A percentile compares a stretch with the other conserved stretches of the same genome.
Evolutionary conservation across 2,113 vertebrate species (phyloP).

Genomic region (Amphilophus citrinellus): DNA sequence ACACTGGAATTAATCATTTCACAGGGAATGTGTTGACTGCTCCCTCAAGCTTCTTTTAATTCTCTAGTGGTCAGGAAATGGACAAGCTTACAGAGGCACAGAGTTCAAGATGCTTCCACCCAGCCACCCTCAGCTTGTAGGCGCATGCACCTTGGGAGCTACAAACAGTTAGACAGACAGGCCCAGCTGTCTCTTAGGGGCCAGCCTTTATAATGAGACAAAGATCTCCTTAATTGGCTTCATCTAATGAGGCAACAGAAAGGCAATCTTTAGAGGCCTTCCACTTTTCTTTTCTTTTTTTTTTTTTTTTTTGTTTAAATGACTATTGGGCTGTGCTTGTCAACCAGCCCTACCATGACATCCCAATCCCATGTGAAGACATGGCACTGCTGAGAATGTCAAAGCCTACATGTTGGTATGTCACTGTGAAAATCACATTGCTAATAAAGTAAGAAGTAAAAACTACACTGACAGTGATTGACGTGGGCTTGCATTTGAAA

Average conservation of each 20-base stretch:
- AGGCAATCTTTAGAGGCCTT: constrained; percentile 83
- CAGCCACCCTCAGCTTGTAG: background rate
- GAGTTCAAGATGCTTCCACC: constrained; percentile 22
- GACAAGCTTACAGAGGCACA: constrained; percentile 40
- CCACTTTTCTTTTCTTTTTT: background rate
- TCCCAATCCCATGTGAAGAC: constrained; percentile 27
- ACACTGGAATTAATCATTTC: constrained; percentile 29
- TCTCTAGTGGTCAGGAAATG: constrained; percentile 39
- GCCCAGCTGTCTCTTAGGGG: constrained; percentile 78
- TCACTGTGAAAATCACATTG: background rate
- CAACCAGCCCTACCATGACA: constrained; percentile 35
- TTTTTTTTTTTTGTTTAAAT: constrained; percentile 16
- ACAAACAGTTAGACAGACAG: constrained; percentile 63
- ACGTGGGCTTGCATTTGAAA: background rate
- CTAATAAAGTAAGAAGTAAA: constrained; percentile 5
- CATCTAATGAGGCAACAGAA: constrained; percentile 85
- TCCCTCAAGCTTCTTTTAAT: constrained; percentile 22
- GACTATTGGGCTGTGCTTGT: constrained; percentile 41
- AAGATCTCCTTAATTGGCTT: constrained; percentile 86
- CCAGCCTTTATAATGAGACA: constrained; percentile 85
- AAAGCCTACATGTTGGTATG: background rate
- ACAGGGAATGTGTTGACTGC: constrained; percentile 23
- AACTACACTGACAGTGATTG: constrained; percentile 12
- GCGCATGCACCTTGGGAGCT: constrained; percentile 43
- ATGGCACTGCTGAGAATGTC: background rate